Evolutionary conservation across 1,140 invertebrate genomes (phyloP), one percentile per base, ranked within the genome.

Genomic region (Berghia stephanieae): DNA sequence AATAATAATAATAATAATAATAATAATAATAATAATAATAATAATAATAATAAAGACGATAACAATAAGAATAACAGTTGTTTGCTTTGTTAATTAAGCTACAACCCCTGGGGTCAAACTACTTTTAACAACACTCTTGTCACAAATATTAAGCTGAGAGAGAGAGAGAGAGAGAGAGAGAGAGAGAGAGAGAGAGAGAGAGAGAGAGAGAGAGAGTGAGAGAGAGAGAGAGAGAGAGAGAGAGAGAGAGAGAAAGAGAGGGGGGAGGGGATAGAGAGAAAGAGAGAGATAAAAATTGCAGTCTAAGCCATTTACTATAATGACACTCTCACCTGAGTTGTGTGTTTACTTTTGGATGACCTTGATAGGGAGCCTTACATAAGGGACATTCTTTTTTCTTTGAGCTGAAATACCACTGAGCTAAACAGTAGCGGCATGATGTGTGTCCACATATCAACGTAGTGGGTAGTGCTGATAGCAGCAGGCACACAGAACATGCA

Each of bases 391-490:
- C 82, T 57, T 66, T 82, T 38, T 84, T 87, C 34, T 83, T 83
- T 1, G 82, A 83, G 0, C 74, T 69, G 18, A 82, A 72, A 72
- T 78, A 86, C 87, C 87, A 88, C 10, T 78, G 60, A 0, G 86
- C 86, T 4, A 87, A 75, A 72, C 87, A 88, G 3, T 81, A 67
- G 10, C 85, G 78, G 74, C 87, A 88, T 42, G 86, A 84, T 43
- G 80, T 88, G 77, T 88, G 87, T 1, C 87, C 87, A 82, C 87
- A 88, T 34, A 63, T 82, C 27, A 88, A 60, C 4, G 86, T 87
- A 5, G 86, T 86, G 4, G 87, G 86, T 44, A 84, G 78, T 18
- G 86, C 78, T 84, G 83, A 77, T 74, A 86, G 63, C 85, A 84
- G 43, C 78, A 83, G 36, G 79, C 80, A 84, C 82, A 88, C 63